A percentile compares a stretch with the other conserved stretches of the same genome.
phyloP scores from a whole-genome alignment of 2,797 vertebrate genomes.

The Amblyopsis hoosieri region DNA sequence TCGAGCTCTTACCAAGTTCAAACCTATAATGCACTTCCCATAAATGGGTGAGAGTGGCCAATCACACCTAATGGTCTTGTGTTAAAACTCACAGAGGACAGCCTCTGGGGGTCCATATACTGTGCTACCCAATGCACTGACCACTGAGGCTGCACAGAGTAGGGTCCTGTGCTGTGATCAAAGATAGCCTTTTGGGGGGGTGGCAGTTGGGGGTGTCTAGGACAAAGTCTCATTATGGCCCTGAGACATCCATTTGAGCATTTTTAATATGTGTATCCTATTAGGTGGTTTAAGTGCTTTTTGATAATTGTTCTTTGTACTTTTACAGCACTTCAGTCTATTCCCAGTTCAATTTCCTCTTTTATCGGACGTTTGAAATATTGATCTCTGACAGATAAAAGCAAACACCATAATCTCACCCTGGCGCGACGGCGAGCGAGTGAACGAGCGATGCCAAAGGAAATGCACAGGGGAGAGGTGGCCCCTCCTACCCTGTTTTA shows the following conservation, averaged over 20 bases:
- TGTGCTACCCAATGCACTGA: constrained; percentile 80
- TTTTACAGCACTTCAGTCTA: constrained; percentile 99
- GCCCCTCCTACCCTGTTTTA: constrained; percentile 90
- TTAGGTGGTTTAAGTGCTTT: constrained; percentile 99
- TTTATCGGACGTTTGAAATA: constrained; percentile 99
- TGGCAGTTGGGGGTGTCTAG: constrained; percentile 55
- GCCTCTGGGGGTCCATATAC: constrained; percentile 87
- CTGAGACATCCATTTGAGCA: constrained; percentile 94
- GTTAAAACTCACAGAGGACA: constrained; percentile 80
- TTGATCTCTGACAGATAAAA: constrained; percentile 99
- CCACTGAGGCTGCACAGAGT: constrained; percentile 76
- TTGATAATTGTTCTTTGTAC: constrained; percentile 99
- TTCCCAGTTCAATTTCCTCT: constrained; percentile 99
- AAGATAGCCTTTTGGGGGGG: constrained; percentile 72
- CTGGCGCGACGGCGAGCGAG: constrained; percentile 83
- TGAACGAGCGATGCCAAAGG: constrained; percentile 74
- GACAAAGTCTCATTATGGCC: constrained; percentile 90
- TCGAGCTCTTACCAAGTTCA: constrained; percentile 59
- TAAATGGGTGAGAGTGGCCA: constrained; percentile 90
- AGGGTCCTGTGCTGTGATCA: constrained; percentile 86
- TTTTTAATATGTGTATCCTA: constrained; percentile 99
- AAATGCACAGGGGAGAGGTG: constrained; percentile 87
- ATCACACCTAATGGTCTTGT: constrained; percentile 88
- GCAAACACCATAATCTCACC: constrained; percentile 99
- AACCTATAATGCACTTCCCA: constrained; percentile 81